Evolutionary conservation across 2,113 vertebrate genomes (phyloP), one percentile per base, ranked within the genome.

Genomic region (Chloebia gouldiae): DNA sequence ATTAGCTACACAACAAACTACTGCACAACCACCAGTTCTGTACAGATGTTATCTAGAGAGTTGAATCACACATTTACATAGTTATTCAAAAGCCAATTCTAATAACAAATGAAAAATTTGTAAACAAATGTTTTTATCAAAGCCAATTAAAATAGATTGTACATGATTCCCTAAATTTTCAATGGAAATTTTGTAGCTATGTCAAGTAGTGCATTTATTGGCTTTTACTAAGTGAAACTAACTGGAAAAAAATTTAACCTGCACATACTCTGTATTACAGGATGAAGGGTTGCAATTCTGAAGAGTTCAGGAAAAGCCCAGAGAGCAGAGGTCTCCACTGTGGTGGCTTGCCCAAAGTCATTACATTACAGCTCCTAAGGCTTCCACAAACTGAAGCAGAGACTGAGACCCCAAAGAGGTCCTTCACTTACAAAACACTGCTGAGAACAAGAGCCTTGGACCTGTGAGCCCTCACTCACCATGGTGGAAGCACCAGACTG

Each of bases 61-160:
- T 50, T 15, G 78, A 86, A 78, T 13, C 47, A 86, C 17, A 5
- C 18, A 49, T 49, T 88, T 63, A 71, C 64, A 28, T 25, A 77
- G 73, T 30, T 94, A 96, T 66, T 87, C 11, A 75, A 93, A 97
- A 87, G 76, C 45, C 47, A 84, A 27, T 84, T 92, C 51, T 66
- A 86, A 51, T 7, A 78, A 61, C 22, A 89, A 88, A 83, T 2
- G 2, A 80, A 87, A 85, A 73, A 31, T 5, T 51, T 24, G 23
- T n/a, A 90, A 87, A 85, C 42, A 79, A 81, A 76, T 6, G 3
- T 6, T 88, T 77, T 17, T 45, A 53, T 66, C 39, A 85, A 88
- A 73, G 28, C 24, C 86, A 56, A 77, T 57, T 71, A 73, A 63
- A 78, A 22, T 17, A 44, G 20, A 42, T 22, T 7, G 8, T 27